Evolutionary conservation across 2,797 vertebrate genomes (phyloP).

Genomic region (Octomys mimax): DNA sequence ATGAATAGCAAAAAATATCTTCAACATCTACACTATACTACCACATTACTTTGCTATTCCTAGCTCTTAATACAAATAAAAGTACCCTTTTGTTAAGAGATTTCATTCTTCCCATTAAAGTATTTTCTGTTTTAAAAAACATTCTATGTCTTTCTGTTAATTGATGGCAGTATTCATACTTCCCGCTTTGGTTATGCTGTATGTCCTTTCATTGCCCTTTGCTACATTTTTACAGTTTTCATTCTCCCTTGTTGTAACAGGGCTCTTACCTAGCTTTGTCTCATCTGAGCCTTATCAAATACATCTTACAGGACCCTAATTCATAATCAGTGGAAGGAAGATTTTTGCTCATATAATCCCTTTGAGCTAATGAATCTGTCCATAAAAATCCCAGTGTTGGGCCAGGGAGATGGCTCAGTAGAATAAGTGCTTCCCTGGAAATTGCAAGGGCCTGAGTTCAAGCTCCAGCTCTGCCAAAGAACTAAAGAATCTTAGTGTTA

Average conservation of each 20-base stretch:
- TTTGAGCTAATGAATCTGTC: not conserved
- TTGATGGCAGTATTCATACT: not conserved
- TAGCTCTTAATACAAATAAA: conserved; percentile 32
- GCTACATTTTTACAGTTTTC: not conserved
- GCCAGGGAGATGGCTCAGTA: too few relatives aligned
- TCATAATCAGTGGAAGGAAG: not conserved
- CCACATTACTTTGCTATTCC: not conserved
- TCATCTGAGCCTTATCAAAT: not conserved
- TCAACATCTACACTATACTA: not conserved
- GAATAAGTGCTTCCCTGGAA: too few relatives aligned
- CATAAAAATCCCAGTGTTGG: not conserved
- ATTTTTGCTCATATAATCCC: not conserved
- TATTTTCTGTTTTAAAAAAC: not conserved
- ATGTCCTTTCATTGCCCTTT: not conserved
- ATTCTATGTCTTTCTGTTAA: not conserved
- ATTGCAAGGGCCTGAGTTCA: too few relatives aligned
- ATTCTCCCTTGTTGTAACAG: not conserved
- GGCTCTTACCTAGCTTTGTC: not conserved
- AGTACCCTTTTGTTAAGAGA: not conserved
- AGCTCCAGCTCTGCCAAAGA: too few relatives aligned
- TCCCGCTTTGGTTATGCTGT: not conserved
- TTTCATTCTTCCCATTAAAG: conserved; percentile 29
- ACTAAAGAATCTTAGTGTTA: not conserved
- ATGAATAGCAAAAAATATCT: conserved; percentile 6
- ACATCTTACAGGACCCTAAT: not conserved